A percentile compares a stretch with the other conserved stretches of the same genome.
These are phyloP conservation scores for Chionomys nivalis DNA, from an alignment of 2,113 vertebrate species.

Conservation along the genomic window DNA sequence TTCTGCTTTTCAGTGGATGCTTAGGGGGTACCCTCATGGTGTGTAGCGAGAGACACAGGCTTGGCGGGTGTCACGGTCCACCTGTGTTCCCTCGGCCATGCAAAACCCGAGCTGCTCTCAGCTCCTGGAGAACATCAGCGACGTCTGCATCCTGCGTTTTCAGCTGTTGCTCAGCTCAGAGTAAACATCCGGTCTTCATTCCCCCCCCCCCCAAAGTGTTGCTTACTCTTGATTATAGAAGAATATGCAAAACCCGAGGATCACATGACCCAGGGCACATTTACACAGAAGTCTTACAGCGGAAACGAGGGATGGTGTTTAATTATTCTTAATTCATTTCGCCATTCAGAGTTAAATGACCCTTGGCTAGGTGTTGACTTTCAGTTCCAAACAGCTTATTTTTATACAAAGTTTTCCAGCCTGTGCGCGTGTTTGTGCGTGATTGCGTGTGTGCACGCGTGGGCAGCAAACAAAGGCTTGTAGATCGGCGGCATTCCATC, in stretches of 20 bases:
- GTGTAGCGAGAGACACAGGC: rapidly evolving
- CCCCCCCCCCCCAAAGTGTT: rapidly evolving
- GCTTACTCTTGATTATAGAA: background rate
- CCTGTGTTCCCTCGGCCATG: background rate
- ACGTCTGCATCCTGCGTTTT: background rate
- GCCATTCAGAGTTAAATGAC: slow-evolving; percentile 13
- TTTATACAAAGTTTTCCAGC: slow-evolving; percentile 9
- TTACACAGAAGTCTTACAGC: background rate
- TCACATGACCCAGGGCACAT: background rate
- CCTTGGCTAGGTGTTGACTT: slow-evolving; percentile 16
- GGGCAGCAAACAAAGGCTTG: background rate
- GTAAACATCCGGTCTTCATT: background rate
- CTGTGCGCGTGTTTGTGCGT: background rate
- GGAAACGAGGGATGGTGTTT: background rate
- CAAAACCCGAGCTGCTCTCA: slow-evolving; percentile 10
- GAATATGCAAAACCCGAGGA: background rate
- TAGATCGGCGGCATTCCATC: too few species aligned
- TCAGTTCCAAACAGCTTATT: background rate
- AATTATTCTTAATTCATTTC: background rate
- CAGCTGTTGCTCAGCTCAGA: background rate
- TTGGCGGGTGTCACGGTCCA: background rate
- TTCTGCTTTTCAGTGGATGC: background rate
- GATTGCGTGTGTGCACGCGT: background rate
- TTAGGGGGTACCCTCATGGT: background rate
- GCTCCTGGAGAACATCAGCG: background rate